Evolutionary conservation across 2,797 vertebrate species (phyloP).

Genomic region (Phalloptychus januarius): DNA sequence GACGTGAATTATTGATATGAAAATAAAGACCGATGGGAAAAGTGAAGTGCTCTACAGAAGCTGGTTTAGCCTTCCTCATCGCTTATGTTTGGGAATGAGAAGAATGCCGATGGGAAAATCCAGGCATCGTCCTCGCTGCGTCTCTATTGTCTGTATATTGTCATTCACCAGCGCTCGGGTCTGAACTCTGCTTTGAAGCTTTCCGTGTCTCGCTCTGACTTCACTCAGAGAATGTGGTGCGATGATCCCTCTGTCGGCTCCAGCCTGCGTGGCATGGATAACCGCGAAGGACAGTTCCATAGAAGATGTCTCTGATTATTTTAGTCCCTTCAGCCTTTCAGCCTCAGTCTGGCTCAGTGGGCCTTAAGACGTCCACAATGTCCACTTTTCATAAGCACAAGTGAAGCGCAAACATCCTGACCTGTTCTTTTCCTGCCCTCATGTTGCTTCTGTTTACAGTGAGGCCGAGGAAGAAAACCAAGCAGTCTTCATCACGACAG

Average conservation of each 20-base stretch:
- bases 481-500: slow-evolving; percentile 73
- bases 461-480: slow-evolving; percentile 90
- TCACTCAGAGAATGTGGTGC: slow-evolving; percentile 73
- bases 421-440: neutral
- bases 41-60: neutral
- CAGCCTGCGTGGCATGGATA: slow-evolving; percentile 26
- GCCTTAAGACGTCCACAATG: neutral
- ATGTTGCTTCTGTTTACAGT: slow-evolving; percentile 77
- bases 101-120: slow-evolving; percentile 52
- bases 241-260: slow-evolving; percentile 66
- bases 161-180: slow-evolving; percentile 48
- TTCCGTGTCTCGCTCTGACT: slow-evolving; percentile 48
- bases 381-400: neutral
- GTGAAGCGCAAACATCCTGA: neutral
- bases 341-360: neutral
- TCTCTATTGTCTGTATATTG: slow-evolving; percentile 63
- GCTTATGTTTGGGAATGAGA: slow-evolving; percentile 49
- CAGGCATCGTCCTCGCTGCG: slow-evolving; percentile 10
- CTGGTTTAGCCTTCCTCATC: slow-evolving; percentile 4
- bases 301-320: slow-evolving; percentile 1
- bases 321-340: neutral
- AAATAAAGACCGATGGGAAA: neutral
- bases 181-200: slow-evolving; percentile 56
- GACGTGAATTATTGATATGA: neutral
- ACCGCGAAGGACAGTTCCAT: slow-evolving; percentile 1